Conservation (phyloP, 2,888 invertebrate genomes). For the Epistrophella euchroma region DNA sequence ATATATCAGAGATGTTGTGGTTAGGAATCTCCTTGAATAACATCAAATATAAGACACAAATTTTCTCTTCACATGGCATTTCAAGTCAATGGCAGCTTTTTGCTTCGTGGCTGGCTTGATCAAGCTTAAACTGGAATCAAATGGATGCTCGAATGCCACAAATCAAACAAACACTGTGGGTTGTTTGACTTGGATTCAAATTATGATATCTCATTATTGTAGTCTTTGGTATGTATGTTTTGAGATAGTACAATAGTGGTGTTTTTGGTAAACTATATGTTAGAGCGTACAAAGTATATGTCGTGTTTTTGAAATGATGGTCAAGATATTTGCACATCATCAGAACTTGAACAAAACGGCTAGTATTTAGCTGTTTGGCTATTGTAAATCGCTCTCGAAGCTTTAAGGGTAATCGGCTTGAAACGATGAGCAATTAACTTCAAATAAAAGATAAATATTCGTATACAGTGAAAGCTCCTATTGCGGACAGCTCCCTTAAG, state of each 20-base stretch:
- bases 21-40: constrained; percentile 17
- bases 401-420: constrained; percentile 14
- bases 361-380: constrained; percentile 1
- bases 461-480: too few species aligned
- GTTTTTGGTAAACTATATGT: constrained; percentile 5
- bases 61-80: constrained; percentile 18
- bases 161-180: constrained; percentile 58
- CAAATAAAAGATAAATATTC: neutral
- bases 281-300: neutral
- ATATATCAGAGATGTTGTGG: constrained; percentile 55
- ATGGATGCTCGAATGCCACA: constrained; percentile 41
- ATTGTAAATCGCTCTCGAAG: neutral
- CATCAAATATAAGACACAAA: constrained; percentile 9
- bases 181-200: constrained; percentile 49
- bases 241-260: neutral
- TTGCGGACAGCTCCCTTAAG: too few species aligned
- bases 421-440: constrained; percentile 9
- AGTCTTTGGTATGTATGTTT: neutral
- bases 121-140: neutral
- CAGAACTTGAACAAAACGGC: neutral
- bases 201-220: constrained; percentile 52
- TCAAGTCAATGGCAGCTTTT: neutral
- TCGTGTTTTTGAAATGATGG: constrained; percentile 3
- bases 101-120: neutral
- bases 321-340: constrained; percentile 5